Evolutionary conservation across 2,797 vertebrate genomes (phyloP).

Genomic region (Gambelia wislizenii): DNA sequence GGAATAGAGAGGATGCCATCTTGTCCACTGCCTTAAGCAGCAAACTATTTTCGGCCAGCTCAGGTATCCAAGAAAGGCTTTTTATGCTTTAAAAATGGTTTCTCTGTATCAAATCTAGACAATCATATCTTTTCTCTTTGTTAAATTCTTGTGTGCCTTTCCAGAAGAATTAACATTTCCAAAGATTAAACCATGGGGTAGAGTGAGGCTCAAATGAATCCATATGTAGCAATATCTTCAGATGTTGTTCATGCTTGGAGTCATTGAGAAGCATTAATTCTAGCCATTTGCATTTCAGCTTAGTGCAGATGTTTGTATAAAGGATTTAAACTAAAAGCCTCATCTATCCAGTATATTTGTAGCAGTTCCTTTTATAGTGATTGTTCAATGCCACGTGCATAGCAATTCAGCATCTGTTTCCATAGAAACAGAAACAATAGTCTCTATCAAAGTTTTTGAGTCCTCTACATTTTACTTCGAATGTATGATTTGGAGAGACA

Average conservation of each 20-base stretch:
- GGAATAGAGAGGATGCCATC: background rate
- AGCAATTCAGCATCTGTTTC: constrained; percentile 40
- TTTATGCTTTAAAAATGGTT: background rate
- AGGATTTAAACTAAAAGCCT: constrained; percentile 18
- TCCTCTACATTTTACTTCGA: constrained; percentile 13
- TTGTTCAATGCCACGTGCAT: background rate
- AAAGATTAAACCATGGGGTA: background rate
- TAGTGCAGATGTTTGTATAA: background rate
- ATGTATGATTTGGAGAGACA: background rate
- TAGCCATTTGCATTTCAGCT: background rate
- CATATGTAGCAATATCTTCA: background rate
- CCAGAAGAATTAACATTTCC: constrained; percentile 1
- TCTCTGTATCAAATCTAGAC: background rate
- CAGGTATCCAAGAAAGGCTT: background rate
- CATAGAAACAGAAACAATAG: constrained; percentile 29
- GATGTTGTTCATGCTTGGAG: background rate
- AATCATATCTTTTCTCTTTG: background rate
- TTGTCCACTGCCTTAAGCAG: background rate
- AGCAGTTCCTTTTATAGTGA: constrained; percentile 5
- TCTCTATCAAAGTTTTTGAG: constrained; percentile 24
- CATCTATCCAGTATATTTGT: background rate
- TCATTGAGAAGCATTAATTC: background rate
- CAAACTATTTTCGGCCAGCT: background rate
- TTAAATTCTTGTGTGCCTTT: background rate
- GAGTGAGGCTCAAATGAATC: background rate